Conservation (phyloP, 2,888 invertebrate species). For the Cephalotes varians region DNA sequence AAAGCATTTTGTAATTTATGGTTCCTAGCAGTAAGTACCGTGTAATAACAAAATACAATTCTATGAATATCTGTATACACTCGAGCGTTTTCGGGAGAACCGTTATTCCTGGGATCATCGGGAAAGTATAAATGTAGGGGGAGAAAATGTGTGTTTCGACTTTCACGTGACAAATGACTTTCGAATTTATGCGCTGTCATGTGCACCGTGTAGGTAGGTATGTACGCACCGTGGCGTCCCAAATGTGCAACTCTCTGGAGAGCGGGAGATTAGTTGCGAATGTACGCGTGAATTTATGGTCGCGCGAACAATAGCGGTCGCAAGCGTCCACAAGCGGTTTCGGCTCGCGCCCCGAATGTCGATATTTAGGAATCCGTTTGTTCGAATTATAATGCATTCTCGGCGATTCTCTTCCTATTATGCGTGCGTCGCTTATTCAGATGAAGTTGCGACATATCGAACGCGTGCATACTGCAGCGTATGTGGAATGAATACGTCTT, state of each 20-base stretch:
- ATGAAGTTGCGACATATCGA: conserved; percentile 24
- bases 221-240: not conserved
- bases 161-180: conserved; percentile 62
- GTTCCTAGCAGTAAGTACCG: not conserved
- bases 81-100: not conserved
- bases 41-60: not conserved
- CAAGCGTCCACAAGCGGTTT: conserved; percentile 15
- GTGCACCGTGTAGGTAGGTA: conserved; percentile 12
- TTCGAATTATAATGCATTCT: conserved; percentile 61
- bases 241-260: conserved; percentile 24
- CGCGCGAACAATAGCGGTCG: conserved; percentile 56
- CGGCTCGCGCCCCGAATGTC: conserved; percentile 61
- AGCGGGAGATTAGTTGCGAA: conserved; percentile 51
- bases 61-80: not conserved
- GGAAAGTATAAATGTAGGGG: not conserved
- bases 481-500: not conserved
- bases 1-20: not conserved
- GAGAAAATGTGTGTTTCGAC: conserved; percentile 42
- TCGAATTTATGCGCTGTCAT: conserved; percentile 39
- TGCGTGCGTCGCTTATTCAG: not conserved
- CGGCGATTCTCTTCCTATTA: not conserved
- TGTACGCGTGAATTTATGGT: conserved; percentile 62
- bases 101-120: conserved; percentile 2
- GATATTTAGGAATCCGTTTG: conserved; percentile 50
- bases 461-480: not conserved